A percentile compares a stretch with the other conserved stretches of the same genome.
Conservation (phyloP, 2,797 vertebrate genomes). For the Acipenser transmontanus region DNA sequence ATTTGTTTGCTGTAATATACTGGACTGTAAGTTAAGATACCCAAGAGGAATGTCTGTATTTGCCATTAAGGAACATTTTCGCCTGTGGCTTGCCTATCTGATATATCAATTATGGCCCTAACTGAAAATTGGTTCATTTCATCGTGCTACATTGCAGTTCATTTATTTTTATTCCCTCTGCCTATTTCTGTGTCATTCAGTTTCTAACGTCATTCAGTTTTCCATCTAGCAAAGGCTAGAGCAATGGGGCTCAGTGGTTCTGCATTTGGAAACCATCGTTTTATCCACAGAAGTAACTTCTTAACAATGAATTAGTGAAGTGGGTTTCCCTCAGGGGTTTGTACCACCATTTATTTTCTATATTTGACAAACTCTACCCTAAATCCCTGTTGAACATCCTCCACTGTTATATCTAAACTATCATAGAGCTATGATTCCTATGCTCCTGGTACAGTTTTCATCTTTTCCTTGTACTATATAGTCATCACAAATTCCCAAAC, state of each 20-base stretch:
- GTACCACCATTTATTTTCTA: too few relatives aligned
- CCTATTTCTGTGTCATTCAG: constrained; percentile 11
- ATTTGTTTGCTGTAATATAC: constrained; percentile 39
- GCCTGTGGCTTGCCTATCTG: constrained; percentile 38
- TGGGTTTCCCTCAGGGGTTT: too few relatives aligned
- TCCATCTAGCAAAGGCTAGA: constrained; percentile 11
- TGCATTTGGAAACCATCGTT: constrained; percentile 4
- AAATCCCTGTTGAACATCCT: too few relatives aligned
- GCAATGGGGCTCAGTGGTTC: neutral
- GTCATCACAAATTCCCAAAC: too few relatives aligned
- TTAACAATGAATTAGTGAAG: constrained; percentile 8
- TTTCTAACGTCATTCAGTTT: constrained; percentile 8
- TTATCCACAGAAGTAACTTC: neutral
- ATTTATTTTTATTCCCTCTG: constrained; percentile 16
- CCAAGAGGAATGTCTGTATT: constrained; percentile 42
- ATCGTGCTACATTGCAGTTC: constrained; percentile 18
- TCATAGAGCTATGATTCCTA: too few relatives aligned
- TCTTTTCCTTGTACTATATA: too few relatives aligned
- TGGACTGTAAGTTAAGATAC: constrained; percentile 37
- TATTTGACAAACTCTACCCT: too few relatives aligned
- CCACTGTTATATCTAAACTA: too few relatives aligned
- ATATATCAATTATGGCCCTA: constrained; percentile 54
- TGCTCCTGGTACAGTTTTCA: too few relatives aligned
- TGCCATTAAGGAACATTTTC: constrained; percentile 54
- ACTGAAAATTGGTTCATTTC: constrained; percentile 25